A percentile compares a stretch with the other conserved stretches of the same genome.
phyloP scores from a whole-genome alignment of 2,888 invertebrate species.

The Sinodicranocentrus sp. region DNA sequence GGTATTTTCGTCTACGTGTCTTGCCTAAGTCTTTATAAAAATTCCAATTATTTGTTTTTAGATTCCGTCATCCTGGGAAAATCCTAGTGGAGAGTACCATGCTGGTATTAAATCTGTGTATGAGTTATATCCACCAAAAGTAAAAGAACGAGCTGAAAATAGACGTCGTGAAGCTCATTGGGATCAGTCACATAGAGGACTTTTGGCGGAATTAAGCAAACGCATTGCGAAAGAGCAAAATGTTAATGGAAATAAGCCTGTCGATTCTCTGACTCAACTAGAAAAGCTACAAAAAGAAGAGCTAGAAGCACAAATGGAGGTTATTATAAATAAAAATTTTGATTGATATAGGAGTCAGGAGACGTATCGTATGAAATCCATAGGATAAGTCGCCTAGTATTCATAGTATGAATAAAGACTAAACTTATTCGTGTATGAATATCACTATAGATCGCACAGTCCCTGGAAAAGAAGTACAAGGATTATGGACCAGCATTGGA shows the following conservation, averaged over 20 bases:
- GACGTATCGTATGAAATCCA: too few species aligned
- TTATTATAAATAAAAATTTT: too few species aligned
- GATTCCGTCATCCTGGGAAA: conserved; percentile 89
- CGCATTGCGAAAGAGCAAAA: conserved; percentile 65
- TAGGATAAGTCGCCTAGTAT: too few species aligned
- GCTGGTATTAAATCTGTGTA: conserved; percentile 92
- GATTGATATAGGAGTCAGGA: too few species aligned
- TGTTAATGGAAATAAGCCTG: conserved; percentile 47
- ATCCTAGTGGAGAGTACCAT: conserved; percentile 90
- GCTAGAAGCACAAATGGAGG: conserved; percentile 90
- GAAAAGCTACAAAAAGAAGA: conserved; percentile 94
- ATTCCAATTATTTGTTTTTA: conserved; percentile 78
- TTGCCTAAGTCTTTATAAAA: too few species aligned
- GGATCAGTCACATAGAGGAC: conserved; percentile 90
- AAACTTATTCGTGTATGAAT: background rate
- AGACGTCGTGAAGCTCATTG: conserved; percentile 90
- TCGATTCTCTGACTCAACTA: conserved; percentile 79
- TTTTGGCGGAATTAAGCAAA: conserved; percentile 86
- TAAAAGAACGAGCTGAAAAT: conserved; percentile 89
- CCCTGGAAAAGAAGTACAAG: conserved; percentile 90
- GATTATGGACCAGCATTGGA: conserved; percentile 95
- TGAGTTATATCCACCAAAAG: conserved; percentile 90
- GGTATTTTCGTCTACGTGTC: background rate
- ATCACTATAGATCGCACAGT: conserved; percentile 81
- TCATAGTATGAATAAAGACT: too few species aligned